Evolutionary conservation across 2,113 vertebrate species (phyloP).

Genomic region (Mesitornis unicolor): DNA sequence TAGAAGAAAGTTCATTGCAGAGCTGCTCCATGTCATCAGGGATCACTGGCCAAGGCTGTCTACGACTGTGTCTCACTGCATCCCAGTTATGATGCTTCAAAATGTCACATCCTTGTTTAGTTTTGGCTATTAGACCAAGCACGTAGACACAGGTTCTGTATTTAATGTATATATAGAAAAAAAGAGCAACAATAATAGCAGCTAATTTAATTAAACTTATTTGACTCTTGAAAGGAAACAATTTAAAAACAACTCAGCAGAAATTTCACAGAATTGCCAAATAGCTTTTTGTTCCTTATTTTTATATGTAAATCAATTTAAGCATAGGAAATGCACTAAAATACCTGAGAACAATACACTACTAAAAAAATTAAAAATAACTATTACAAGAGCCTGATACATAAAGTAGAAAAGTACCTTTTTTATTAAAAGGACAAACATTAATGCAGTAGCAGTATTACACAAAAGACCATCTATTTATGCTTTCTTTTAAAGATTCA

Average conservation of each 20-base stretch:
- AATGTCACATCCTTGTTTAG: slow-evolving; percentile 94
- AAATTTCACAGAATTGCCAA: neutral
- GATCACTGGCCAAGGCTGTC: slow-evolving; percentile 93
- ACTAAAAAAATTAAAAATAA: neutral
- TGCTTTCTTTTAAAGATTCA: neutral
- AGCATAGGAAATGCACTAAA: neutral
- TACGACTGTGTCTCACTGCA: slow-evolving; percentile 91
- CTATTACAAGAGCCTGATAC: too few species aligned
- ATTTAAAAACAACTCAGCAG: neutral
- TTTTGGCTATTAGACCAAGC: slow-evolving; percentile 94
- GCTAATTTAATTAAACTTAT: neutral
- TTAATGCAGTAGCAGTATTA: neutral
- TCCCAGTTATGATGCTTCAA: slow-evolving; percentile 94
- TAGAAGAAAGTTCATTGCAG: slow-evolving; percentile 81
- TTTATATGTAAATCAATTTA: neutral
- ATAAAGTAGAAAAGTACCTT: neutral
- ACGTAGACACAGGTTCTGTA: slow-evolving; percentile 93
- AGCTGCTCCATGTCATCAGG: slow-evolving; percentile 92
- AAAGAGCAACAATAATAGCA: slow-evolving; percentile 8
- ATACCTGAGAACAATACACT: neutral
- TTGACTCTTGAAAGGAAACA: neutral
- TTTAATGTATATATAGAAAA: neutral
- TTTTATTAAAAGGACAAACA: neutral
- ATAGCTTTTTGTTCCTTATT: neutral
- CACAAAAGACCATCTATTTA: neutral